Conservation (phyloP, 2,113 vertebrate species). For the Pygoscelis antarcticus region DNA sequence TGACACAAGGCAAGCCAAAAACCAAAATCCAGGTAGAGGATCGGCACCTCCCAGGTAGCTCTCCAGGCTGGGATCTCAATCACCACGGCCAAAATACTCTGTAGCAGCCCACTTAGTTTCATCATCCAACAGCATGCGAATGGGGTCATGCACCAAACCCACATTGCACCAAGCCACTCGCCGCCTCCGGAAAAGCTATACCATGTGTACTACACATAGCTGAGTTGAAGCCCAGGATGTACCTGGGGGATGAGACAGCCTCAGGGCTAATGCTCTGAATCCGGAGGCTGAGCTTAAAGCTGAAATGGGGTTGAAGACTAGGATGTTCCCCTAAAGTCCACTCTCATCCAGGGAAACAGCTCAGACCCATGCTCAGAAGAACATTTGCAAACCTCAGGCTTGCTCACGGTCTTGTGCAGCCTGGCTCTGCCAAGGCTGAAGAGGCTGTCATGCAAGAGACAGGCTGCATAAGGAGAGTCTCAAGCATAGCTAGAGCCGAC, state of each 20-base stretch:
- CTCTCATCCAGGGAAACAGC: too few relatives aligned
- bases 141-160: neutral
- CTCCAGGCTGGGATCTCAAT: neutral
- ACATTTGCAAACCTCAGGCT: neutral
- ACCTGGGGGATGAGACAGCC: neutral
- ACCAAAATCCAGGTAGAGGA: neutral
- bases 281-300: neutral
- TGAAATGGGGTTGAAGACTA: neutral
- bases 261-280: neutral
- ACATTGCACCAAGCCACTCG: rapidly evolving
- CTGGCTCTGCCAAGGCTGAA: neutral
- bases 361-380: neutral
- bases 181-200: neutral
- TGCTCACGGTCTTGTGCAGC: neutral
- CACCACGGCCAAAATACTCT: neutral
- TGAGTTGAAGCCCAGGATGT: neutral
- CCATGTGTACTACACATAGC: rapidly evolving
- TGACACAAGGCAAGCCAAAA: neutral
- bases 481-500: neutral
- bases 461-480: neutral
- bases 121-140: rapidly evolving
- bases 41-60: neutral
- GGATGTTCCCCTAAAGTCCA: neutral
- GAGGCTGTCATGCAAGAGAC: neutral
- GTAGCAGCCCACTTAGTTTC: neutral